These are phyloP conservation scores for Streptopelia turtur DNA, from an alignment of 2,797 vertebrate species.

Conservation along the genomic window DNA sequence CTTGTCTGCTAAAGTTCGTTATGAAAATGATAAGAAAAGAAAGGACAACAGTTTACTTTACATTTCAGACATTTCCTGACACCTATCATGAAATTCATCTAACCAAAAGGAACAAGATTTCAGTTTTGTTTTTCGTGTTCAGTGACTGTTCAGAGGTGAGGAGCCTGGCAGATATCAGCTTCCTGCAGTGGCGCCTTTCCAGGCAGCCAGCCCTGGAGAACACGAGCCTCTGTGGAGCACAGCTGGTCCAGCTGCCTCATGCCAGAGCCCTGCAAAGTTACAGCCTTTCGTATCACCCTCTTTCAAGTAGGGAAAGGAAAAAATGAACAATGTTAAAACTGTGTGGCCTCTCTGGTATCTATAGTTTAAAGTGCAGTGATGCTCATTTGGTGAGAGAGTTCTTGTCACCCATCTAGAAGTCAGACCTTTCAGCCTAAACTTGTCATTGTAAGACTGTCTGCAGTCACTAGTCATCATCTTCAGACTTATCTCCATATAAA, in stretches of 20 bases:
- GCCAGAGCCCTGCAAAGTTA: background rate
- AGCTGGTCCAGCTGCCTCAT: background rate
- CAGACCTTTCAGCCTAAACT: background rate
- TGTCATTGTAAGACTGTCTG: background rate
- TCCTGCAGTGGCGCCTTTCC: background rate
- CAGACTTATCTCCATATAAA: background rate
- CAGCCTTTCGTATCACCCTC: background rate
- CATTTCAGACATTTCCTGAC: conserved; percentile 47
- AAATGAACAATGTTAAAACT: background rate
- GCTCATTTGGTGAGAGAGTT: background rate
- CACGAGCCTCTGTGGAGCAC: background rate
- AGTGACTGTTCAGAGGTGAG: fast-evolving
- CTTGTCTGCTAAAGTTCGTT: background rate
- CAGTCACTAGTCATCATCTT: background rate
- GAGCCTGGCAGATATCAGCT: background rate
- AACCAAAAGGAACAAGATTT: conserved; percentile 31
- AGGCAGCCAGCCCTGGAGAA: background rate
- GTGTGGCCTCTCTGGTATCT: background rate
- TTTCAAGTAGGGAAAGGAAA: background rate
- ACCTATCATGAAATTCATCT: conserved; percentile 27
- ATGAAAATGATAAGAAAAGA: conserved; percentile 8
- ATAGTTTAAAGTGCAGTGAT: background rate
- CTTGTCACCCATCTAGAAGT: background rate
- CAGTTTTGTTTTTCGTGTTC: background rate
- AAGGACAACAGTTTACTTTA: conserved; percentile 25